These are phyloP conservation scores for Drosophila cognata DNA, from an alignment of 2,888 invertebrate genomes.

Conservation along the genomic window DNA sequence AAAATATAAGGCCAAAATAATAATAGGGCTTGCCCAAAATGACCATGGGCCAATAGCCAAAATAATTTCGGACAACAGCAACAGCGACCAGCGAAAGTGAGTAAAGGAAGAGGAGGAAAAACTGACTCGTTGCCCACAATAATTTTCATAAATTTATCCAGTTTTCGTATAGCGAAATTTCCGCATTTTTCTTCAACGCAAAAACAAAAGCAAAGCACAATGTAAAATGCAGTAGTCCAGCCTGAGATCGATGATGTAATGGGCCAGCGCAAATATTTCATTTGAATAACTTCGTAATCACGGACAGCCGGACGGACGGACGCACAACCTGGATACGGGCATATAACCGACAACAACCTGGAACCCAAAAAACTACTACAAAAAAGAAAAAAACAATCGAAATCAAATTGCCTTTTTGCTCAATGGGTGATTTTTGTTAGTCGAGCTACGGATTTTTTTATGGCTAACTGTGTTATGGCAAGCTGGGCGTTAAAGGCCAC, in stretches of 20 bases:
- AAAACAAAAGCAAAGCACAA: constrained; percentile 11
- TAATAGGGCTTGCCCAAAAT: constrained; percentile 33
- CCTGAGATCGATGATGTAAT: constrained; percentile 61
- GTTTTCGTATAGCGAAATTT: constrained; percentile 61
- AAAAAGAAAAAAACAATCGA: constrained; percentile 39
- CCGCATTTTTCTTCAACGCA: constrained; percentile 56
- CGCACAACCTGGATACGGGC: constrained; percentile 28
- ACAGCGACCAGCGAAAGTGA: constrained; percentile 60
- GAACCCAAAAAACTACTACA: constrained; percentile 36
- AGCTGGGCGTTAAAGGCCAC: constrained; percentile 47
- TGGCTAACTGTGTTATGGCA: constrained; percentile 62
- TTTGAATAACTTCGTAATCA: constrained; percentile 76
- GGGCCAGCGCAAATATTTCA: constrained; percentile 70
- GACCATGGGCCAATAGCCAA: constrained; percentile 42
- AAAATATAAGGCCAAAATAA: constrained; percentile 31
- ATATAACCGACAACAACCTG: constrained; percentile 63
- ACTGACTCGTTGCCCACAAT: constrained; percentile 47
- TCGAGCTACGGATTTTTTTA: constrained; percentile 68
- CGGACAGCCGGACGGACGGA: constrained; percentile 9
- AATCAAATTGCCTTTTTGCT: constrained; percentile 72
- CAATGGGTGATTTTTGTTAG: constrained; percentile 67
- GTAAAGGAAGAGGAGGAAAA: constrained; percentile 19
- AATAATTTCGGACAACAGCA: constrained; percentile 28
- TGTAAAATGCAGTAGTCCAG: constrained; percentile 45
- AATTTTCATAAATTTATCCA: constrained; percentile 75